Evolutionary conservation across 37 sponge, comb jelly and placozoan genomes (phyloP).

Genomic region (Geodia barretti): DNA sequence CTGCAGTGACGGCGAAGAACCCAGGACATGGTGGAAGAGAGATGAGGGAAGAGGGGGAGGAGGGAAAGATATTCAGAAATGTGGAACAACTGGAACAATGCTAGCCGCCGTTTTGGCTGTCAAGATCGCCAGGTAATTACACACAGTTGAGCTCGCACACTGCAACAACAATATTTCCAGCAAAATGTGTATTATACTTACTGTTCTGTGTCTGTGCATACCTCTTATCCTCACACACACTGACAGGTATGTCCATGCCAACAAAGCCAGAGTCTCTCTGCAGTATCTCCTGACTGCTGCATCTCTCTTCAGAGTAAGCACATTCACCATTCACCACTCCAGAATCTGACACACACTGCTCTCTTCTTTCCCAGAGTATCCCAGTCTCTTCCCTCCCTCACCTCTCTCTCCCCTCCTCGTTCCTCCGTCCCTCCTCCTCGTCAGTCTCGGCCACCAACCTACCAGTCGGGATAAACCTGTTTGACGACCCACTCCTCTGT

Average conservation of each 20-base stretch:
- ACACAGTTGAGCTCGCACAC: too few species aligned
- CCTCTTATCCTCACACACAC: too few species aligned
- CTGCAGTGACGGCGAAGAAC: too few species aligned
- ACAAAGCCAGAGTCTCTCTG: constrained; percentile 51
- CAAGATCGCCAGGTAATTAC: too few species aligned
- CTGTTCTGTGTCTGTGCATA: too few species aligned
- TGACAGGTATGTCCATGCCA: constrained; percentile 50
- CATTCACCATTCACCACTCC: too few species aligned
- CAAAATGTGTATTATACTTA: too few species aligned
- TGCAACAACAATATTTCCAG: too few species aligned
- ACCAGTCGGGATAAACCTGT: constrained; percentile 62
- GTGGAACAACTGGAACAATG: neutral
- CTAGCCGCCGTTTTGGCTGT: too few species aligned
- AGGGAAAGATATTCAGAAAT: neutral
- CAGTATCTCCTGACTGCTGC: constrained; percentile 65
- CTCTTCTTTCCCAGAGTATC: constrained; percentile 4
- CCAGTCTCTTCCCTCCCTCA: constrained; percentile 15
- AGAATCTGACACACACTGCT: too few species aligned
- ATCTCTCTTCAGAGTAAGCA: constrained; percentile 59
- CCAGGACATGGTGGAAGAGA: neutral
- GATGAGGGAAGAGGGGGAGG: neutral
- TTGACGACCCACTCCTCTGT: constrained; percentile 62
- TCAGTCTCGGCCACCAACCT: constrained; percentile 12
- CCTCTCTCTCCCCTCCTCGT: constrained; percentile 26
- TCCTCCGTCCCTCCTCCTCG: constrained; percentile 36